Percentiles rank a stretch among this genome's conserved stretches.
Conservation (phyloP, 2,113 vertebrate species). For the Trochalopteron elliotii region DNA sequence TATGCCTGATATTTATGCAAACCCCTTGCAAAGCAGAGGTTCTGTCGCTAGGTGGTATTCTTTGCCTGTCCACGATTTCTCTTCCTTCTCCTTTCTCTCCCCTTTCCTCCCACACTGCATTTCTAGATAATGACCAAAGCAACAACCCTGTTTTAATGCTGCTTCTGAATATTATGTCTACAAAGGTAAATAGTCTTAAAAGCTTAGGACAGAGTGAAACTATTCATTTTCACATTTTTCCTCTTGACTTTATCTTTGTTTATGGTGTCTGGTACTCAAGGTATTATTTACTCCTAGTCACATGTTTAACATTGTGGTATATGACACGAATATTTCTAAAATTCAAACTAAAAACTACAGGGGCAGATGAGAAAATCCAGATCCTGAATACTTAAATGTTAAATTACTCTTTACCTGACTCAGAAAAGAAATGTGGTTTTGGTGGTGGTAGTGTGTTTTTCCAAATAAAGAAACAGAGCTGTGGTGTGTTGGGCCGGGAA, state of each 20-base stretch:
- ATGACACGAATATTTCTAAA: not conserved
- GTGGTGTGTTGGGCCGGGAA: not conserved
- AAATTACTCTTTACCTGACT: not conserved
- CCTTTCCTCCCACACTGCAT: fast-evolving
- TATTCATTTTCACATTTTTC: not conserved
- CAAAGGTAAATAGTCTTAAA: not conserved
- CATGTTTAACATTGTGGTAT: not conserved
- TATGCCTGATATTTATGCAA: fast-evolving
- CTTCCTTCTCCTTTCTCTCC: too few species aligned
- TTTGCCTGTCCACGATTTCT: not conserved
- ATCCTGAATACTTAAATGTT: not conserved
- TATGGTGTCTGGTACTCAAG: not conserved
- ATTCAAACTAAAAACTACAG: not conserved
- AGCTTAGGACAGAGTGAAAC: not conserved
- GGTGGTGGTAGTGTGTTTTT: not conserved
- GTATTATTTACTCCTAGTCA: not conserved
- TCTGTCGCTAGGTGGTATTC: slow-evolving; percentile 48
- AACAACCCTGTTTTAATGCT: not conserved
- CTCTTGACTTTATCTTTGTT: not conserved
- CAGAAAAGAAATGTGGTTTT: not conserved
- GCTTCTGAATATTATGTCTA: not conserved
- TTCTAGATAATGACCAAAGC: not conserved
- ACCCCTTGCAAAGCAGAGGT: not conserved
- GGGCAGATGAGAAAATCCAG: not conserved
- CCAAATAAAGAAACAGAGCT: not conserved